phyloP scores from a whole-genome alignment of 1,140 invertebrate species.

The Polypedilum vanderplanki region DNA sequence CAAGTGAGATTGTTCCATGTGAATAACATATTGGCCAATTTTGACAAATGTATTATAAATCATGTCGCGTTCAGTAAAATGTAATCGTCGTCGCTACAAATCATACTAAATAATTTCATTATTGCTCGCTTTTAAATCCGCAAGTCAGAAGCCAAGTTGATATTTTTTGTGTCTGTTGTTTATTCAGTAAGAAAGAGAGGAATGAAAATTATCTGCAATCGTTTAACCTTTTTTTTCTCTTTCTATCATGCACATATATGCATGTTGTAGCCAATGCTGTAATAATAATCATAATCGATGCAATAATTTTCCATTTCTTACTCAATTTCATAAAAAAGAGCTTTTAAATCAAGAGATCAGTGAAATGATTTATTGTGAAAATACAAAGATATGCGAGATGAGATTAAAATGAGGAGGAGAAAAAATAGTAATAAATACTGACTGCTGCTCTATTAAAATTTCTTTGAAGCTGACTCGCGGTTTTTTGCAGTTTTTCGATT shows the following conservation, averaged over 20 bases:
- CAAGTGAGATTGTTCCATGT: not conserved
- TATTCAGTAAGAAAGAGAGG: not conserved
- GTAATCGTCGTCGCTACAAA: not conserved
- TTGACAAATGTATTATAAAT: conserved; percentile 20
- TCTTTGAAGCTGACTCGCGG: not conserved
- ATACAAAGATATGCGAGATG: conserved; percentile 4
- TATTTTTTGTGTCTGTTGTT: no score
- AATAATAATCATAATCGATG: not conserved
- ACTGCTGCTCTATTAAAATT: not conserved
- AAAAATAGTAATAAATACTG: not conserved
- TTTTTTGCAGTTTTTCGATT: conserved; percentile 22
- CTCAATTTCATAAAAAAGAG: not conserved
- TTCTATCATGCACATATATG: not conserved
- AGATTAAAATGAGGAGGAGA: not conserved
- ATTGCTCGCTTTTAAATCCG: not conserved
- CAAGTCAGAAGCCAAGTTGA: not conserved
- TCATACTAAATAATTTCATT: not conserved
- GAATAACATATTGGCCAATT: conserved; percentile 11
- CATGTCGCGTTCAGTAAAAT: not conserved
- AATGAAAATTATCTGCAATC: conserved; percentile 13
- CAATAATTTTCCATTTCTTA: not conserved
- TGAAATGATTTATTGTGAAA: conserved; percentile 11
- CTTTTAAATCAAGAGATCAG: conserved; percentile 15
- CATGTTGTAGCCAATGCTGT: not conserved
- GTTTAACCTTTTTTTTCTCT: conserved; percentile 14